Conservation (phyloP, 2,888 invertebrate species). For the Eudasyphora cyanicolor region DNA sequence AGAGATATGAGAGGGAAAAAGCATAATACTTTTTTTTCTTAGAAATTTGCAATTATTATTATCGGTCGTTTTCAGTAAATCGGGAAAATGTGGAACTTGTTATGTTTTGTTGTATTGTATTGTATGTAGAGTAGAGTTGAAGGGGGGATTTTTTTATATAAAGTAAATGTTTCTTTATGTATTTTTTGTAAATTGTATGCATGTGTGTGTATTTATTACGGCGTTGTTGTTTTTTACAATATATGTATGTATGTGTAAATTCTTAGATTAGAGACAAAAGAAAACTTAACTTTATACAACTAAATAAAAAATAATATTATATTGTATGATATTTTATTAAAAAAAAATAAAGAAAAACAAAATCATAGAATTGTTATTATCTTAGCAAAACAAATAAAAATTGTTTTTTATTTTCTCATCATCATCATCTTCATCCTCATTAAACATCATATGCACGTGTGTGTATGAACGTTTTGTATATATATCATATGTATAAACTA, state of each 20-base stretch:
- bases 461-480: too few species aligned
- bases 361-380: slow-evolving; percentile 37
- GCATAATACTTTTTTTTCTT: neutral
- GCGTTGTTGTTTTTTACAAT: slow-evolving; percentile 31
- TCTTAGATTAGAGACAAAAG: slow-evolving; percentile 45
- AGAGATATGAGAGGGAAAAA: too few species aligned
- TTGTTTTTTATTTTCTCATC: slow-evolving; percentile 12
- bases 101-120: neutral
- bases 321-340: slow-evolving; percentile 10
- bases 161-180: slow-evolving; percentile 43
- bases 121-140: too few species aligned
- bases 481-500: neutral
- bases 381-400: slow-evolving; percentile 43
- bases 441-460: too few species aligned
- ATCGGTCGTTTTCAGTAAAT: neutral
- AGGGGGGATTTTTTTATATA: neutral
- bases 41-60: neutral
- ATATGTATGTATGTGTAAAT: slow-evolving; percentile 21
- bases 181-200: slow-evolving; percentile 4
- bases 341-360: slow-evolving; percentile 34
- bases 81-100: neutral
- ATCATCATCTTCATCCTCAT: neutral
- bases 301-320: slow-evolving; percentile 48
- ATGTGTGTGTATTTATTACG: slow-evolving; percentile 48
- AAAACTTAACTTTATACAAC: slow-evolving; percentile 65